These are phyloP conservation scores for Callinectes sapidus DNA, from an alignment of 2,888 invertebrate genomes.

Conservation along the genomic window DNA sequence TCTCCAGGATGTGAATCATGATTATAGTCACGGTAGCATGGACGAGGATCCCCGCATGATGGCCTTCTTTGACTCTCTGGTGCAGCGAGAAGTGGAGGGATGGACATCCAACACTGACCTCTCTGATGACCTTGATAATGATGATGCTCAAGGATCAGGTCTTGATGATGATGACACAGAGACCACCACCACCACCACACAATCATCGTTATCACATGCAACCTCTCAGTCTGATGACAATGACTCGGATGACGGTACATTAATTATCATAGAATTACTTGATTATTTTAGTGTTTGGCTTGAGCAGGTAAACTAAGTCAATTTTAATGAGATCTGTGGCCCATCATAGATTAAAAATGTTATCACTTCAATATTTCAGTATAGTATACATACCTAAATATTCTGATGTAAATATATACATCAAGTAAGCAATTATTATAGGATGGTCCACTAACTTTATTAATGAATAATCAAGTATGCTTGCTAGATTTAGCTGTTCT, in stretches of 20 bases:
- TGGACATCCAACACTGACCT: constrained; percentile 77
- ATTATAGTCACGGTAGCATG: constrained; percentile 91
- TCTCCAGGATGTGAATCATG: constrained; percentile 86
- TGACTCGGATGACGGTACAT: constrained; percentile 52
- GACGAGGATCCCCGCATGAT: constrained; percentile 95
- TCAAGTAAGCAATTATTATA: no score
- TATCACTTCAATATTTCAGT: neutral
- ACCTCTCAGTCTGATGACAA: constrained; percentile 69
- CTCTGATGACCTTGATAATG: constrained; percentile 62
- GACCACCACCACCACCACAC: constrained; percentile 57
- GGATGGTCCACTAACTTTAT: no score
- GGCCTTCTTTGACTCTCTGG: constrained; percentile 95
- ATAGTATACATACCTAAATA: no score
- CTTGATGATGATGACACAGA: constrained; percentile 55
- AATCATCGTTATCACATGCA: constrained; percentile 55
- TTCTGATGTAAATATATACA: no score
- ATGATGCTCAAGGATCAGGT: constrained; percentile 44
- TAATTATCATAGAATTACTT: neutral
- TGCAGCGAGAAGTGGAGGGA: constrained; percentile 91
- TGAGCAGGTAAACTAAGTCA: neutral
- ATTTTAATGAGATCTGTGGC: neutral
- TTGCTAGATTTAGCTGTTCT: neutral
- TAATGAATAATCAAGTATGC: neutral
- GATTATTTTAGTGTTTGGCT: neutral
- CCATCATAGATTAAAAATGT: neutral